Conservation (phyloP, 2,113 vertebrate genomes). For the Ochotona curzoniae region DNA sequence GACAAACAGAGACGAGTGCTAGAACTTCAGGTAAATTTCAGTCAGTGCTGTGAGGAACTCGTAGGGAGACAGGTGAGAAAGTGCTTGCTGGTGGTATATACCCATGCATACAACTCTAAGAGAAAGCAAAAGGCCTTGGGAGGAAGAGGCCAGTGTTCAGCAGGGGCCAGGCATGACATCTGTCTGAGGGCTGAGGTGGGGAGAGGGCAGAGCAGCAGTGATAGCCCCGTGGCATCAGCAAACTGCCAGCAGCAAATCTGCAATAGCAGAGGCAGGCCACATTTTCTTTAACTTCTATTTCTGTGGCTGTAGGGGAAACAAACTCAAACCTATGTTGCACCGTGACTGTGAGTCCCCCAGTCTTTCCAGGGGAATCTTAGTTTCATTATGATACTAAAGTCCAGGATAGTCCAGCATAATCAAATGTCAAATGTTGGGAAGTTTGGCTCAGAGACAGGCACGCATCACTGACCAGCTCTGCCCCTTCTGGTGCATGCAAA, state of each 20-base stretch:
- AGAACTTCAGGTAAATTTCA: no score
- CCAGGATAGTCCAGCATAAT: neutral
- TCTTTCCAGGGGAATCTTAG: neutral
- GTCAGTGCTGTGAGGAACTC: neutral
- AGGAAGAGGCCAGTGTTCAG: neutral
- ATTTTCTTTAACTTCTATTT: neutral
- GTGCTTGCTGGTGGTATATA: neutral
- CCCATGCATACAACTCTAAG: accelerated
- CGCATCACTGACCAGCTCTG: neutral
- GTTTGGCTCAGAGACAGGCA: neutral
- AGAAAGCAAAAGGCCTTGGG: neutral
- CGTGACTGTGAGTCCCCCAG: neutral
- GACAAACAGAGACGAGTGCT: neutral
- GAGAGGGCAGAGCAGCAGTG: neutral
- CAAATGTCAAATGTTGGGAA: neutral
- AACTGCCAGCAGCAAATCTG: neutral
- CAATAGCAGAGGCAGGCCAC: neutral
- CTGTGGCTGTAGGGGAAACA: neutral
- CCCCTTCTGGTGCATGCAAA: neutral
- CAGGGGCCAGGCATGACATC: neutral
- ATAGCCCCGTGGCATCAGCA: neutral
- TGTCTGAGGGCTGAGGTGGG: no score
- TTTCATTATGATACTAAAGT: neutral
- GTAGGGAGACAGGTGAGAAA: neutral
- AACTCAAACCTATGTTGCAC: neutral